Percentiles rank a stretch among this genome's conserved stretches.
These are phyloP conservation scores for Eupithecia abbreviata DNA, from an alignment of 2,888 invertebrate genomes.

Conservation along the genomic window DNA sequence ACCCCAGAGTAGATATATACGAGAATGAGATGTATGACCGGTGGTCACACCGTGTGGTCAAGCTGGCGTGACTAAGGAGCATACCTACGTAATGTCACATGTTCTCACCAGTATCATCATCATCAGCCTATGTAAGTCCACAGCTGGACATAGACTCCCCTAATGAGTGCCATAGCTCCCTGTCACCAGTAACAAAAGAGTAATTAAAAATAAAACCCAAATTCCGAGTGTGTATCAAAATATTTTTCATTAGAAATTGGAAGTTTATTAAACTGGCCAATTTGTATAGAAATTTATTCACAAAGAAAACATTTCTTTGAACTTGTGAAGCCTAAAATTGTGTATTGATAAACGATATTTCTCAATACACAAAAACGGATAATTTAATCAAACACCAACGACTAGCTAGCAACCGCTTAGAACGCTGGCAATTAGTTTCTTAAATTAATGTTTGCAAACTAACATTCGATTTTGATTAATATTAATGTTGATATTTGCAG, in stretches of 20 bases:
- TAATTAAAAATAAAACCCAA: neutral
- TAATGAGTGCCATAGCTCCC: too few relatives aligned
- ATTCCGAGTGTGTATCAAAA: neutral
- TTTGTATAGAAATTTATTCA: neutral
- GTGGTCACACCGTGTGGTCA: neutral
- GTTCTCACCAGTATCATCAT: neutral
- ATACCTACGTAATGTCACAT: neutral
- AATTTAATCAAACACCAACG: constrained; percentile 4
- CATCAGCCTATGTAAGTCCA: too few relatives aligned
- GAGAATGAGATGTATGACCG: neutral
- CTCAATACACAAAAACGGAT: neutral
- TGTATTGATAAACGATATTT: neutral
- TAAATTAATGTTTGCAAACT: constrained; percentile 22
- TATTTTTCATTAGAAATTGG: neutral
- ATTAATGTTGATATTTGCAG: constrained; percentile 25
- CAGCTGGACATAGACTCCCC: too few relatives aligned
- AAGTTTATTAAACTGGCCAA: neutral
- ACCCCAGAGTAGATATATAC: neutral
- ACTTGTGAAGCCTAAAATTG: neutral
- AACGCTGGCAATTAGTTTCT: constrained; percentile 22
- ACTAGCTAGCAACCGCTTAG: neutral
- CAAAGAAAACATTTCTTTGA: neutral
- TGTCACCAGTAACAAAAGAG: neutral
- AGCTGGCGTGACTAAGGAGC: neutral
- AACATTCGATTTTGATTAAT: constrained; percentile 27